Conservation (phyloP, 2,113 vertebrate genomes). For the Hiodon alosoides region DNA sequence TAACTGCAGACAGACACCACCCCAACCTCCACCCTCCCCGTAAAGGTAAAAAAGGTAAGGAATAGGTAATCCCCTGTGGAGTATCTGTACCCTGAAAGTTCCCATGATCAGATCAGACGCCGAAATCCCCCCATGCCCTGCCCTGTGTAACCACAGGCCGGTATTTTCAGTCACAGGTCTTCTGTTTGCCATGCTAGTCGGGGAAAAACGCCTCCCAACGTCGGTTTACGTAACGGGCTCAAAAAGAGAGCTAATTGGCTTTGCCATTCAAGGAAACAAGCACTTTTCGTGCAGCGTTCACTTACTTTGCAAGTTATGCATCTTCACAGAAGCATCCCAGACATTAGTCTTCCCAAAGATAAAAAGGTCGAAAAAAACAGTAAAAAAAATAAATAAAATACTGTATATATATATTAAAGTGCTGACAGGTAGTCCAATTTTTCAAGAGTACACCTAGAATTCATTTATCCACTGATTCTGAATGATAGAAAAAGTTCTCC, state of each 20-base stretch:
- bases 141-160: conserved; percentile 38
- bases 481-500: conserved; percentile 32
- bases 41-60: conserved; percentile 18
- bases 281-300: conserved; percentile 33
- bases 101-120: conserved; percentile 29
- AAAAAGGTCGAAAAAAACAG: conserved; percentile 21
- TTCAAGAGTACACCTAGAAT: conserved; percentile 28
- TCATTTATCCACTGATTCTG: conserved; percentile 12
- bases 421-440: conserved; percentile 42
- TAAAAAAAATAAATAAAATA: neutral
- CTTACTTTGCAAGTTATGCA: conserved; percentile 93
- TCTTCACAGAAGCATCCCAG: conserved; percentile 40
- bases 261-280: neutral
- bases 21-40: neutral
- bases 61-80: conserved; percentile 26
- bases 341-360: no score
- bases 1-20: neutral
- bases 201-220: no score
- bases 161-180: conserved; percentile 38
- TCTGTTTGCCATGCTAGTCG: neutral
- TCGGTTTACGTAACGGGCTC: no score
- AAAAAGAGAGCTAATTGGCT: neutral
- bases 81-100: conserved; percentile 24
- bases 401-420: neutral
- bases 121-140: conserved; percentile 44